A percentile compares a stretch with the other conserved stretches of the same genome.
These are phyloP conservation scores for Melanotus villosus DNA, from an alignment of 2,888 invertebrate species.

Conservation along the genomic window DNA sequence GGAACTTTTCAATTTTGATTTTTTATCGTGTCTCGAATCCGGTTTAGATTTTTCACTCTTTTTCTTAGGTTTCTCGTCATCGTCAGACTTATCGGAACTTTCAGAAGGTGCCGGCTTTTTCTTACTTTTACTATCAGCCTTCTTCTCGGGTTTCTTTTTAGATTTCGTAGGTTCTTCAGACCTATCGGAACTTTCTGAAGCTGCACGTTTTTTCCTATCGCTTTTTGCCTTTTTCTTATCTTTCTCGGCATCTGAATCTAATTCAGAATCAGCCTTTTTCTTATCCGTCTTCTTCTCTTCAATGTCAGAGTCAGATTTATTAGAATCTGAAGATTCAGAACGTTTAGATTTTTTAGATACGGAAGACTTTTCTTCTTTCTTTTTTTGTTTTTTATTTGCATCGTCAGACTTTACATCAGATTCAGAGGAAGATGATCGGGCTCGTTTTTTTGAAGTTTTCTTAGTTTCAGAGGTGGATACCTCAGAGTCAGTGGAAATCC, in stretches of 20 bases:
- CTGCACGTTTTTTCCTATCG: slow-evolving; percentile 50
- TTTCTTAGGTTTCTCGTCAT: slow-evolving; percentile 45
- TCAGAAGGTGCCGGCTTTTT: slow-evolving; percentile 46
- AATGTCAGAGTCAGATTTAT: slow-evolving; percentile 56
- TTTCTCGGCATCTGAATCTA: slow-evolving; percentile 42
- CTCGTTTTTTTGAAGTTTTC: slow-evolving; percentile 32
- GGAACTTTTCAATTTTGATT: slow-evolving; percentile 41
- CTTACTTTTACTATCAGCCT: slow-evolving; percentile 38
- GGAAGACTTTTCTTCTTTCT: slow-evolving; percentile 38
- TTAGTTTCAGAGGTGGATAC: slow-evolving; percentile 29
- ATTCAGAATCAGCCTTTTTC: slow-evolving; percentile 55
- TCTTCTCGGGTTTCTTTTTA: slow-evolving; percentile 42
- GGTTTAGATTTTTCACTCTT: slow-evolving; percentile 27
- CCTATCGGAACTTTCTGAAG: slow-evolving; percentile 30
- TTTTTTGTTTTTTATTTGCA: slow-evolving; percentile 65
- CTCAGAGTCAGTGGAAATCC: slow-evolving; percentile 30
- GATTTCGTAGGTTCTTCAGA: slow-evolving; percentile 10
- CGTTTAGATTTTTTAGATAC: slow-evolving; percentile 4
- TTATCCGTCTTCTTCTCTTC: slow-evolving; percentile 51
- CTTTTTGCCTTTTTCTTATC: slow-evolving; percentile 21
- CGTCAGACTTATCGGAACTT: slow-evolving; percentile 46
- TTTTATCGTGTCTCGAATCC: slow-evolving; percentile 41
- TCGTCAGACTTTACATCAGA: slow-evolving; percentile 26
- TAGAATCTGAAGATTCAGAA: slow-evolving; percentile 29
- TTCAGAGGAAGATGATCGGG: slow-evolving; percentile 31